Percentiles rank a stretch among this genome's conserved stretches.
Evolutionary conservation across 2,888 invertebrate genomes (phyloP).

Genomic region (Tinea pellionella): DNA sequence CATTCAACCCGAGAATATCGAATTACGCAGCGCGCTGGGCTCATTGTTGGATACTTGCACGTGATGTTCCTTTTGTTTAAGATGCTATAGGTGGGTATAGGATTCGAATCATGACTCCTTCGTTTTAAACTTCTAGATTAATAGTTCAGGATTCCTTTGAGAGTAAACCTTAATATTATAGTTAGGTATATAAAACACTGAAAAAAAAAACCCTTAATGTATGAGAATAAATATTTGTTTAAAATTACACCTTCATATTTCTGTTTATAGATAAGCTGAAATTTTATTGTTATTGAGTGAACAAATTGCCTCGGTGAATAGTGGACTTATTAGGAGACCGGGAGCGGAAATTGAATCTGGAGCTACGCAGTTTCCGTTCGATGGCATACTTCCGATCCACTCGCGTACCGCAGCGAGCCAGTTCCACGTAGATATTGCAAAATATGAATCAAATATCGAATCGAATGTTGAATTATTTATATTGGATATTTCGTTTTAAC

Average conservation of each 20-base stretch:
- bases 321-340: constrained; percentile 57
- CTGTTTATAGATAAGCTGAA: constrained; percentile 12
- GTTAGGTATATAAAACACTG: background rate
- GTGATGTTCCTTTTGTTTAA: constrained; percentile 57
- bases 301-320: constrained; percentile 39
- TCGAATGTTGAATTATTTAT: constrained; percentile 4
- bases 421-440: background rate
- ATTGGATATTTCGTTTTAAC: background rate
- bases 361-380: constrained; percentile 61
- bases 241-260: constrained; percentile 2
- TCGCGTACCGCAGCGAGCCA: constrained; percentile 19
- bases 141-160: constrained; percentile 17
- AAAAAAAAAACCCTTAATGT: no score
- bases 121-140: constrained; percentile 18
- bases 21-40: constrained; percentile 61
- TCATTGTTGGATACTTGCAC: constrained; percentile 63
- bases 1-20: constrained; percentile 66
- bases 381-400: constrained; percentile 43
- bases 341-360: constrained; percentile 62
- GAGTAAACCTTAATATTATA: background rate
- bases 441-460: constrained; percentile 9
- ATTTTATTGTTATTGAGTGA: constrained; percentile 22
- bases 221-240: no score
- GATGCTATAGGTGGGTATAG: constrained; percentile 20
- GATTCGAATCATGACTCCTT: constrained; percentile 17